Evolutionary conservation across 2,113 vertebrate species (phyloP).

Genomic region (Mohoua ochrocephala): DNA sequence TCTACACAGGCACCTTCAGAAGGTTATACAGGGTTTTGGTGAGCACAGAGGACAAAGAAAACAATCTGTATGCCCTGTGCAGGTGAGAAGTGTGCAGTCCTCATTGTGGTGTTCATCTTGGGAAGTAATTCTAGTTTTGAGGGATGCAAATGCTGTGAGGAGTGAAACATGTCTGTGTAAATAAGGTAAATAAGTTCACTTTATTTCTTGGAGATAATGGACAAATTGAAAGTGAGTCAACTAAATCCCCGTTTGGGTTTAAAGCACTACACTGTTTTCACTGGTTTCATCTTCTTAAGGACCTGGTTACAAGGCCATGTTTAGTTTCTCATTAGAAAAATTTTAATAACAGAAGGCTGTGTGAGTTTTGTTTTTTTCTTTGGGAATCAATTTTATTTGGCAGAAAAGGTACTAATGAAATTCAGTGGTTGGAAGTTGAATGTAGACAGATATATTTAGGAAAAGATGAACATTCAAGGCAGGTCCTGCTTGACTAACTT

Average conservation of each 20-base stretch:
- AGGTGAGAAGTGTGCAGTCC: not conserved
- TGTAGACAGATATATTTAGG: not conserved
- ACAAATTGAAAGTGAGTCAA: not conserved
- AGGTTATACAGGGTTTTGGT: not conserved
- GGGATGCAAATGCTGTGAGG: not conserved
- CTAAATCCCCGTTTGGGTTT: not conserved
- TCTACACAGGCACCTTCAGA: not conserved
- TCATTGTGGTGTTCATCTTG: not conserved
- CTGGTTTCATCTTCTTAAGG: not conserved
- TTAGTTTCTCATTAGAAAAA: not conserved
- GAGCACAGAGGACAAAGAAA: not conserved
- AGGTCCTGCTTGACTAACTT: not conserved
- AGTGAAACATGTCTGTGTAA: too few species aligned
- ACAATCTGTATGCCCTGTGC: not conserved
- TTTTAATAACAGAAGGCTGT: not conserved
- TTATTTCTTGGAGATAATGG: not conserved
- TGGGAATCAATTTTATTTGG: not conserved
- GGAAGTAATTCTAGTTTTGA: not conserved
- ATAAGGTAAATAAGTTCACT: not conserved
- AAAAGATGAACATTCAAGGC: not conserved
- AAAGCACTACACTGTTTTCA: not conserved
- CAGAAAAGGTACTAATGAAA: not conserved
- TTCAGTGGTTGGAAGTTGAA: not conserved
- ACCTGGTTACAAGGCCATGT: not conserved
- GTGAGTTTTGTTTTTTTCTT: not conserved